Evolutionary conservation across 2,113 vertebrate genomes (phyloP).

Genomic region (Azemiops feae): DNA sequence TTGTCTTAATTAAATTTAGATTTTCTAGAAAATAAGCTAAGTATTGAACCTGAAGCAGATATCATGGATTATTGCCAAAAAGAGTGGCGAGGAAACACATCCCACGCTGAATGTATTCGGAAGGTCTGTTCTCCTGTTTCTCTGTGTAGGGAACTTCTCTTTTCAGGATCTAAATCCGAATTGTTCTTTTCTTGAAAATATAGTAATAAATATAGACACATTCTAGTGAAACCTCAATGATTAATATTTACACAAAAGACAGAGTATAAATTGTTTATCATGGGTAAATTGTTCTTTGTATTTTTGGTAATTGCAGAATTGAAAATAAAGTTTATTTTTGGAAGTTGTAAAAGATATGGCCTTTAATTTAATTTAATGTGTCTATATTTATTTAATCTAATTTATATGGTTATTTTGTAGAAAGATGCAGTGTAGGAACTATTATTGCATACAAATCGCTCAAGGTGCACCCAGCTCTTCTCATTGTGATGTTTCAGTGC

Average conservation of each 20-base stretch:
- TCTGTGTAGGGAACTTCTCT: neutral
- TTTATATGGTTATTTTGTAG: neutral
- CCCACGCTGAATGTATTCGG: constrained; percentile 82
- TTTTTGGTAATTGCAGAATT: neutral
- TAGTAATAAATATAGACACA: neutral
- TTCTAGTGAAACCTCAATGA: neutral
- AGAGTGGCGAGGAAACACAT: constrained; percentile 87
- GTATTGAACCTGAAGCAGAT: constrained; percentile 78
- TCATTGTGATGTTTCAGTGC: neutral
- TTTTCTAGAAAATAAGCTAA: constrained; percentile 70
- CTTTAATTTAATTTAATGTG: neutral
- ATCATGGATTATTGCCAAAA: constrained; percentile 83
- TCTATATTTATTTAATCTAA: constrained; percentile 2
- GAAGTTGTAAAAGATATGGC: neutral
- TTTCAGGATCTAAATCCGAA: neutral
- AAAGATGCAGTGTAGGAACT: neutral
- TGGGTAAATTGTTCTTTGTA: neutral
- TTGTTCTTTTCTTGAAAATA: neutral
- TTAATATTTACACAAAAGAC: neutral
- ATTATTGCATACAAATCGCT: neutral
- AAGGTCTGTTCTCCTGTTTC: constrained; percentile 70
- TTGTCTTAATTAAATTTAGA: constrained; percentile 26
- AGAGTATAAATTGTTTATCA: neutral
- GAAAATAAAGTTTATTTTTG: neutral
- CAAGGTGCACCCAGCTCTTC: neutral